Conservation (phyloP, 1,140 invertebrate species). For the Bemisia tabaci region DNA sequence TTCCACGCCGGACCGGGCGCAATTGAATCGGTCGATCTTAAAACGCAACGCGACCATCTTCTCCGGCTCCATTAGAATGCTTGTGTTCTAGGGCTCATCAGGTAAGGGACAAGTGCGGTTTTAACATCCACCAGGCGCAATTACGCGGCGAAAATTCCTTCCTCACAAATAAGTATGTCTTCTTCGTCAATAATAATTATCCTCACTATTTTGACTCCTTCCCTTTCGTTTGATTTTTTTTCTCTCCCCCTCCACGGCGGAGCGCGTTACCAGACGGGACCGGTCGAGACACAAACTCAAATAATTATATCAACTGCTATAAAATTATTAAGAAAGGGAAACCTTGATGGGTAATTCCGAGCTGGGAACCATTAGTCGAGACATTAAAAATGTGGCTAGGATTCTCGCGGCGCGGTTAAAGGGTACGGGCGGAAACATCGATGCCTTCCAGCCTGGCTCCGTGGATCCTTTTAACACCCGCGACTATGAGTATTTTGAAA, state of each 20-base stretch:
- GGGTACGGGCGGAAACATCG: too few relatives aligned
- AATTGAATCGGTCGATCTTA: too few relatives aligned
- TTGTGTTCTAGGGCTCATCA: too few relatives aligned
- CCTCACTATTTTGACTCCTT: background rate
- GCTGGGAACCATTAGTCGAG: background rate
- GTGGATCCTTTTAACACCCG: too few relatives aligned
- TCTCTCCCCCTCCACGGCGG: background rate
- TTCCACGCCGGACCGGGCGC: background rate
- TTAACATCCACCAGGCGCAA: too few relatives aligned
- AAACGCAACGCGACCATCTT: too few relatives aligned
- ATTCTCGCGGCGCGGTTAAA: too few relatives aligned
- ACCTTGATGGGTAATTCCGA: background rate
- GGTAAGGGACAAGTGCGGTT: too few relatives aligned
- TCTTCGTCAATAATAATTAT: background rate
- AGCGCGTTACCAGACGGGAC: too few relatives aligned
- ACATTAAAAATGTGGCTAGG: constrained; percentile 1
- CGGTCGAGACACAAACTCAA: background rate
- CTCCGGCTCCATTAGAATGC: too few relatives aligned
- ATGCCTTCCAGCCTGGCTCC: too few relatives aligned
- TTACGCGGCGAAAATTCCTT: background rate
- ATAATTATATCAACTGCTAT: background rate
- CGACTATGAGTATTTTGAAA: too few relatives aligned
- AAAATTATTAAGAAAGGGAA: background rate
- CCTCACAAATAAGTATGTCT: background rate
- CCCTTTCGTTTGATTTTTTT: background rate